Conservation (phyloP, 2,888 invertebrate species). For the Drosophila nigricruria region DNA sequence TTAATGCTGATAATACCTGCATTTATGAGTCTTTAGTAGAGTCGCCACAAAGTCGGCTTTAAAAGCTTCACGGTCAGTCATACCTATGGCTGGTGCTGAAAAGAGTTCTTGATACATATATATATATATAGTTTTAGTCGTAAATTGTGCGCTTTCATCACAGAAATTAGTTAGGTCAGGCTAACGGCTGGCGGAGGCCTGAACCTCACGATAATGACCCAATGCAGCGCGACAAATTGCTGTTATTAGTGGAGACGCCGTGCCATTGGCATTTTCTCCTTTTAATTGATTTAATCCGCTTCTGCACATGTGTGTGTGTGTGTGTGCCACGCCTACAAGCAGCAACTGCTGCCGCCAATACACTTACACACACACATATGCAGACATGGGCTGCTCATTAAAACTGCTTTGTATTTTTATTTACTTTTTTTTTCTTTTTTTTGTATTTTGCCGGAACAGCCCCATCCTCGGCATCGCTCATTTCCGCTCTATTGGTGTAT, state of each 20-base stretch:
- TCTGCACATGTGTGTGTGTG: conserved; percentile 30
- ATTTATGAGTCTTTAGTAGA: conserved; percentile 5
- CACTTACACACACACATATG: conserved; percentile 11
- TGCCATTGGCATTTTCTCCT: conserved; percentile 59
- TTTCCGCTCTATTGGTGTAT: conserved; percentile 76
- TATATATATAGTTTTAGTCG: neutral
- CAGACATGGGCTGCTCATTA: conserved; percentile 55
- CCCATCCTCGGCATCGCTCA: conserved; percentile 36
- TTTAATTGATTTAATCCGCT: conserved; percentile 80
- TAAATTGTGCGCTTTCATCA: conserved; percentile 44
- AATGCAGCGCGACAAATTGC: conserved; percentile 54
- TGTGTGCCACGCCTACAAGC: conserved; percentile 17
- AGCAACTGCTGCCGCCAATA: neutral
- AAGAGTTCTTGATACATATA: neutral
- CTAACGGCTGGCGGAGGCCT: neutral
- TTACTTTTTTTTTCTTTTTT: conserved; percentile 32
- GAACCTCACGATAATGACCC: conserved; percentile 57
- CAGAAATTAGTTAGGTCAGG: conserved; percentile 57
- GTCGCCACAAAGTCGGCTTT: conserved; percentile 1
- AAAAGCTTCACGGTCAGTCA: neutral
- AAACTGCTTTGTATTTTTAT: conserved; percentile 57
- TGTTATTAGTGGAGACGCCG: conserved; percentile 48
- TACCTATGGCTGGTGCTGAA: neutral
- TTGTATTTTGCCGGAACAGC: conserved; percentile 18
- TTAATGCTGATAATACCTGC: conserved; percentile 6